Evolutionary conservation across 2,888 invertebrate species (phyloP).

Genomic region (Ganaspis brasiliensis): DNA sequence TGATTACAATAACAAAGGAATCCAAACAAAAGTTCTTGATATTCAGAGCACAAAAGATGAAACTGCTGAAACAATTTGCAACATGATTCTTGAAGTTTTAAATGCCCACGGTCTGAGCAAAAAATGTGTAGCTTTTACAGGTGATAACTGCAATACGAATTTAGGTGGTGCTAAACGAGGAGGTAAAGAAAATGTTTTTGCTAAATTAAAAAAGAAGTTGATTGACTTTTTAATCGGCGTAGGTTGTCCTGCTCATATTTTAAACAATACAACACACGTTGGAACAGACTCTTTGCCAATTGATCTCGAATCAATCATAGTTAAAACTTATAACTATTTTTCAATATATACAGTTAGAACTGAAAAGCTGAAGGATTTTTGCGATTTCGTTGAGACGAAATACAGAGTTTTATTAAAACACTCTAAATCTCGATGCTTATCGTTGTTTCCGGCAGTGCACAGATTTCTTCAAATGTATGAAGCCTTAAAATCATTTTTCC

Average conservation of each 20-base stretch:
- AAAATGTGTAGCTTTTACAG: slow-evolving; percentile 3
- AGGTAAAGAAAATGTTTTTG: slow-evolving; percentile 58
- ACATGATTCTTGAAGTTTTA: background rate
- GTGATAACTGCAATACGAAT: slow-evolving; percentile 48
- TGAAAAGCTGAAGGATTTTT: slow-evolving; percentile 60
- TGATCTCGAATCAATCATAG: slow-evolving; percentile 61
- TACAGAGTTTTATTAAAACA: slow-evolving; percentile 55
- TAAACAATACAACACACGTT: slow-evolving; percentile 8
- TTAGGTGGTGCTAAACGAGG: slow-evolving; percentile 54
- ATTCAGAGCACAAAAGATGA: slow-evolving; percentile 1
- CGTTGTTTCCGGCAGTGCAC: slow-evolving; percentile 60
- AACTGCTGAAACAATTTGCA: background rate
- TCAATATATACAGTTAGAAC: slow-evolving; percentile 61
- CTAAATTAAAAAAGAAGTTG: background rate
- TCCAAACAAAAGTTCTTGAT: background rate
- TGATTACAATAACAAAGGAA: background rate
- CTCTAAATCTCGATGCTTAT: slow-evolving; percentile 59
- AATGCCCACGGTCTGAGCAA: background rate
- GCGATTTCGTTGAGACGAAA: slow-evolving; percentile 61
- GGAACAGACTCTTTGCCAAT: slow-evolving; percentile 51
- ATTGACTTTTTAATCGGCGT: background rate
- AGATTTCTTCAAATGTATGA: slow-evolving; percentile 58
- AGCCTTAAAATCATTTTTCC: slow-evolving; percentile 61
- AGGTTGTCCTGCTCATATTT: slow-evolving; percentile 8
- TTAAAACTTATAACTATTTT: slow-evolving; percentile 62